Conservation (phyloP, 1,140 invertebrate genomes). For the Gryllus bimaculatus region DNA sequence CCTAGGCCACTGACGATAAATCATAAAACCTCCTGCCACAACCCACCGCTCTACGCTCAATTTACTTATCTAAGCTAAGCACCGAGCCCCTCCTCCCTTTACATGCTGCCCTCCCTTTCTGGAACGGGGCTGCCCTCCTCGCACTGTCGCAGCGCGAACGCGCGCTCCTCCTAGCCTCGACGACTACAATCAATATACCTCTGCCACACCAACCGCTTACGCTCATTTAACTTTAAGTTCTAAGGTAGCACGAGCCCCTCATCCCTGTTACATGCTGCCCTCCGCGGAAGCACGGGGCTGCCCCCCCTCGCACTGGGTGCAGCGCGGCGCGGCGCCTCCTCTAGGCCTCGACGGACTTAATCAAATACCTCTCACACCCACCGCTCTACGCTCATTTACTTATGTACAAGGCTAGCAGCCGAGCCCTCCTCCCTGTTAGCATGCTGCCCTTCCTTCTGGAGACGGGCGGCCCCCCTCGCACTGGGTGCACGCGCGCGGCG, state of each 20-base stretch:
- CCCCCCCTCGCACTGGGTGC: constrained; percentile 76
- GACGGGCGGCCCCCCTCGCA: constrained; percentile 64
- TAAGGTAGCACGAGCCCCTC: constrained; percentile 70
- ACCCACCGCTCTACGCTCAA: too few species aligned
- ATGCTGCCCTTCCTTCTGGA: constrained; percentile 67
- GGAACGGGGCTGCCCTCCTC: constrained; percentile 55
- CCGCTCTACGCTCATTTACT: too few species aligned
- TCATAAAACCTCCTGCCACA: too few species aligned
- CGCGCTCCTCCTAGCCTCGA: constrained; percentile 71
- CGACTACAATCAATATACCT: constrained; percentile 39
- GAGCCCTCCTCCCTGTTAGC: too few species aligned
- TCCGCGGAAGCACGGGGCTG: constrained; percentile 59
- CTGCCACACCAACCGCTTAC: too few species aligned
- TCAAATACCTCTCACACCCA: too few species aligned
- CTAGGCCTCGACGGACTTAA: constrained; percentile 73
- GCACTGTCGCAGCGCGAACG: constrained; percentile 80
- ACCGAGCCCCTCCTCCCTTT: constrained; percentile 88
- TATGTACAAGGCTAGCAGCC: too few species aligned
- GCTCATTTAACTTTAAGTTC: too few species aligned
- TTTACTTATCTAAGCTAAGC: too few species aligned
- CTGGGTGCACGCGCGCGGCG: constrained; percentile 83
- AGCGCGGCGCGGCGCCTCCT: constrained; percentile 74
- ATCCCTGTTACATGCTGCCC: constrained; percentile 78
- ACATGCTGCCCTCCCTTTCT: constrained; percentile 70
- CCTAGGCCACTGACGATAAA: too few species aligned